Conservation (phyloP, 1,140 invertebrate species). For the Battus philenor region DNA sequence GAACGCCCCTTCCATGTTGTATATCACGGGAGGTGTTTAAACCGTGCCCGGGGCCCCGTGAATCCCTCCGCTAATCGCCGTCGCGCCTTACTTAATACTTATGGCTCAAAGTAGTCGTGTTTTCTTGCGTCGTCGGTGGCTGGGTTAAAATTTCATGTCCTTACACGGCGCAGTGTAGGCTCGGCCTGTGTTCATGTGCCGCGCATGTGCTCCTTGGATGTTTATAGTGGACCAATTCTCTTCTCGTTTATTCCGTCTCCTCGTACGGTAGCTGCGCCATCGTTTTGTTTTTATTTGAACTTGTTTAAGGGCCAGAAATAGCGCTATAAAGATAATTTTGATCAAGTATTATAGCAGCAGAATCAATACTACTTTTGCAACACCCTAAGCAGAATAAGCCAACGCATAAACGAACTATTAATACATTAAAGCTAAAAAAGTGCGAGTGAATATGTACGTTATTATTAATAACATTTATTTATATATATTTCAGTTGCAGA, state of each 20-base stretch:
- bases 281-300: not conserved
- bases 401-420: too few species aligned
- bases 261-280: not conserved
- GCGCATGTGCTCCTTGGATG: slow-evolving; percentile 3
- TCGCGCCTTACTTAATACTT: slow-evolving; percentile 3
- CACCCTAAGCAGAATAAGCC: too few species aligned
- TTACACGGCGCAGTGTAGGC: slow-evolving; percentile 32
- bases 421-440: too few species aligned
- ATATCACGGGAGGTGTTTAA: not conserved
- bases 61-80: slow-evolving; percentile 3
- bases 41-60: not conserved
- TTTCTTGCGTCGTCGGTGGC: slow-evolving; percentile 12
- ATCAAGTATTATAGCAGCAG: too few species aligned
- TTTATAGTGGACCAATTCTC: not conserved
- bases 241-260: not conserved
- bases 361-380: too few species aligned
- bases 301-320: too few species aligned
- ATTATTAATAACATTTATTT: too few species aligned
- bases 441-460: too few species aligned
- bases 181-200: slow-evolving; percentile 24
- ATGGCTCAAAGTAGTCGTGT: slow-evolving; percentile 8
- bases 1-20: slow-evolving; percentile 10
- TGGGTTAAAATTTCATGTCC: slow-evolving; percentile 48
- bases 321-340: too few species aligned
- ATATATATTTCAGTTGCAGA: too few species aligned